Evolutionary conservation across 2,888 invertebrate species (phyloP).

Genomic region (Parnassius glacialis): DNA sequence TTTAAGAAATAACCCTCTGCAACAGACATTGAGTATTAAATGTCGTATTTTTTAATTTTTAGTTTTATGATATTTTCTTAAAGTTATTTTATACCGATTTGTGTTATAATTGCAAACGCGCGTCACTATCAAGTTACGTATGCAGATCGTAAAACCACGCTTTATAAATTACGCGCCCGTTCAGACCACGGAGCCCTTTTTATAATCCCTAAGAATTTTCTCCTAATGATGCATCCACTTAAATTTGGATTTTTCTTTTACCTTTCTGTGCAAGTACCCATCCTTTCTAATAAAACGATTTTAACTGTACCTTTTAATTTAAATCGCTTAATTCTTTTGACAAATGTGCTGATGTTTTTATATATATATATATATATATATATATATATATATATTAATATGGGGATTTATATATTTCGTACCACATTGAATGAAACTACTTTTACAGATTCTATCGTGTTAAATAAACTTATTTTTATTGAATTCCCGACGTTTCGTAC

Average conservation of each 20-base stretch:
- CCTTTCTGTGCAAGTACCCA: conserved; percentile 43
- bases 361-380: no score
- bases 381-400: no score
- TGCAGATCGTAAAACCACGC: conserved; percentile 65
- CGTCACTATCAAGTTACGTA: conserved; percentile 55
- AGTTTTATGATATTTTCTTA: no score
- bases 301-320: conserved; percentile 8
- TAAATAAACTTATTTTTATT: no score
- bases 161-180: conserved; percentile 69
- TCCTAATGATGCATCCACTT: conserved; percentile 68
- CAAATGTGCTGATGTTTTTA: no score
- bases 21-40: no score
- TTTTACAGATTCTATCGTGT: no score
- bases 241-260: conserved; percentile 58
- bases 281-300: conserved; percentile 31
- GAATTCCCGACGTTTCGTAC: no score
- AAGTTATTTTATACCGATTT: background rate
- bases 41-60: no score
- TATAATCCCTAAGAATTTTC: conserved; percentile 73
- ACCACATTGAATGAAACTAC: no score
- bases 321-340: background rate
- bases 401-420: no score
- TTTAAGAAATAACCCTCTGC: no score
- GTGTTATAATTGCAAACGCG: background rate
- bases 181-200: conserved; percentile 55